Evolutionary conservation across 2,888 invertebrate species (phyloP), one percentile per base, ranked within the genome.

Genomic region (Germaria angustata): DNA sequence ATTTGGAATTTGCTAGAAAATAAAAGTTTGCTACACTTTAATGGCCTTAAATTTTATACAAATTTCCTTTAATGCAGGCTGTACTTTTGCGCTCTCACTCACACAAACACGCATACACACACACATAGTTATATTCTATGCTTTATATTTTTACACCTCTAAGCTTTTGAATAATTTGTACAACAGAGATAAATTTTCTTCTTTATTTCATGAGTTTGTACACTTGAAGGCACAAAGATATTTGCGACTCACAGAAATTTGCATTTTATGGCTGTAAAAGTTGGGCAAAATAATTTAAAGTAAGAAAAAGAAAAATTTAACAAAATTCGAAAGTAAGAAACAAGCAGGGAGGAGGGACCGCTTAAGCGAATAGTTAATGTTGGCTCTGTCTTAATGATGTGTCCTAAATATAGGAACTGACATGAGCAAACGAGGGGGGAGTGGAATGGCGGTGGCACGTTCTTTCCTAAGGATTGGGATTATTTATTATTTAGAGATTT

Each of bases 81-180:
- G 46, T 49, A 15, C 2, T 20, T 7, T n/a, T 49, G 3, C 34
- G 28, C n/a, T 73, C 63, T 28, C 51, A 57, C 32, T 69, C n/a
- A 28, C 28, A 5, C 6, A 28, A 28, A 6, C 6, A 28, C 28
- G 6, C n/a, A n/a, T 28, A 28, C 6, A 28, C 6, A 28, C 6
- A 28, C 6, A 28, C 6, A 28, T 28, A 28, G 4, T 28, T 28
- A 59, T 63, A 41, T 34, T n/a, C n/a, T n/a, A n/a, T 55, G 13
- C 65, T 75, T 66, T 44, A 73, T 55, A 55, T 55, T 65, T 69
- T 75, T 75, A 71, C 79, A 82, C 82, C 82, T 82, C 69, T 79
- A 75, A 82, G 79, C 82, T 79, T 82, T 75, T 82, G 79, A 66
- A 79, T 51, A 82, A 79, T 82, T 75, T 79, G 44, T 77, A 24